Conservation (phyloP, 1,140 invertebrate species). For the Metopolophium dirhodum region DNA sequence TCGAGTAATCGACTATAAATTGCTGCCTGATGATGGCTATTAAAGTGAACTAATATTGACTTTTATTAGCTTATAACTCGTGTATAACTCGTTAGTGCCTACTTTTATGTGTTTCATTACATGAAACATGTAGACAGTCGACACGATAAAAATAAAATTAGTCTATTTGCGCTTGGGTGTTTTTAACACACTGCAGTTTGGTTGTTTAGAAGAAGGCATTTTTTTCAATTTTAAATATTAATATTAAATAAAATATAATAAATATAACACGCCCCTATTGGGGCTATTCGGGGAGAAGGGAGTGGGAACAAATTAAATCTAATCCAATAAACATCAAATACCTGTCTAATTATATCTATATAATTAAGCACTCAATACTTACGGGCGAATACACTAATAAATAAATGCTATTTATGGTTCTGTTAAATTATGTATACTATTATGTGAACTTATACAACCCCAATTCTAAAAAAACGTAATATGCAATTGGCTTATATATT, state of each 20-base stretch:
- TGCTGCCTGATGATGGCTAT: too few relatives aligned
- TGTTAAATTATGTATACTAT: too few relatives aligned
- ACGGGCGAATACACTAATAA: too few relatives aligned
- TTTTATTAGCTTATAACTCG: background rate
- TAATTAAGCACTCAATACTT: background rate
- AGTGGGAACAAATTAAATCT: background rate
- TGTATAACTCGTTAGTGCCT: background rate
- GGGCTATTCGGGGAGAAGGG: too few relatives aligned
- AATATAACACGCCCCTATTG: too few relatives aligned
- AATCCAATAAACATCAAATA: background rate
- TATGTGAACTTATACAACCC: too few relatives aligned
- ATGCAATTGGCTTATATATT: too few relatives aligned
- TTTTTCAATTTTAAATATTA: background rate
- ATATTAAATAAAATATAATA: background rate
- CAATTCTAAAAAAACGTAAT: too few relatives aligned
- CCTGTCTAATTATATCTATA: background rate
- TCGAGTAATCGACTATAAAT: too few relatives aligned
- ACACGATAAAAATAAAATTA: background rate
- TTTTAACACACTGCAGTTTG: background rate
- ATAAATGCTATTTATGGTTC: too few relatives aligned
- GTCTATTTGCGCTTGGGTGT: background rate
- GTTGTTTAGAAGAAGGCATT: background rate
- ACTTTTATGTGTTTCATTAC: background rate
- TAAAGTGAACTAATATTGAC: background rate
- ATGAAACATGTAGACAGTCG: background rate